A percentile compares a stretch with the other conserved stretches of the same genome.
Evolutionary conservation across 2,113 vertebrate species (phyloP).

Genomic region (Setophaga petechia): DNA sequence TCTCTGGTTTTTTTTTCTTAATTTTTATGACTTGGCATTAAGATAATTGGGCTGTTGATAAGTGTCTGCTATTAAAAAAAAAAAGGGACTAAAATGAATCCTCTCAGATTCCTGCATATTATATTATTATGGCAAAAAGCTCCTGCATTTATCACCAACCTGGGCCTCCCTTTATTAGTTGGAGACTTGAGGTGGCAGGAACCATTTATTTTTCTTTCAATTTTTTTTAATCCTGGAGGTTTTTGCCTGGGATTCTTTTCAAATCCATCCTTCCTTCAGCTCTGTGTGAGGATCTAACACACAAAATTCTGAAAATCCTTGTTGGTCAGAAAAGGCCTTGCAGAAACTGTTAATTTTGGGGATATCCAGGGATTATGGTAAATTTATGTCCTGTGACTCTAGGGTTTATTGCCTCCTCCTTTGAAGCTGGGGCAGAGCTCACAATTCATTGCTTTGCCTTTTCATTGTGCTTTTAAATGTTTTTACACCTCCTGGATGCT

Average conservation of each 20-base stretch:
- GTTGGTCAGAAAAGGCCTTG: not conserved
- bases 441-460: not conserved
- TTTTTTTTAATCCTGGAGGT: not conserved
- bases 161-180: not conserved
- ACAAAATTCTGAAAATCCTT: not conserved
- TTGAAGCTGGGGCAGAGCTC: not conserved
- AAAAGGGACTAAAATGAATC: not conserved
- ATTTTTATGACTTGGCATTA: not conserved
- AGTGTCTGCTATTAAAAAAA: not conserved
- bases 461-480: not conserved
- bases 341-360: not conserved
- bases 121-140: not conserved
- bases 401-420: not conserved
- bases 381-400: not conserved
- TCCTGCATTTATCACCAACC: not conserved
- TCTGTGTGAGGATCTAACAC: rapidly evolving
- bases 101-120: not conserved
- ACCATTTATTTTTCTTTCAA: not conserved
- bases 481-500: not conserved
- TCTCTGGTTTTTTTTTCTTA: not conserved
- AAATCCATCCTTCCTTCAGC: not conserved
- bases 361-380: not conserved
- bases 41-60: not conserved
- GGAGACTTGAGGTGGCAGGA: not conserved
- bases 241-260: not conserved